Evolutionary conservation across 1,140 invertebrate genomes (phyloP).

Genomic region (Phenacoccus solenopsis): DNA sequence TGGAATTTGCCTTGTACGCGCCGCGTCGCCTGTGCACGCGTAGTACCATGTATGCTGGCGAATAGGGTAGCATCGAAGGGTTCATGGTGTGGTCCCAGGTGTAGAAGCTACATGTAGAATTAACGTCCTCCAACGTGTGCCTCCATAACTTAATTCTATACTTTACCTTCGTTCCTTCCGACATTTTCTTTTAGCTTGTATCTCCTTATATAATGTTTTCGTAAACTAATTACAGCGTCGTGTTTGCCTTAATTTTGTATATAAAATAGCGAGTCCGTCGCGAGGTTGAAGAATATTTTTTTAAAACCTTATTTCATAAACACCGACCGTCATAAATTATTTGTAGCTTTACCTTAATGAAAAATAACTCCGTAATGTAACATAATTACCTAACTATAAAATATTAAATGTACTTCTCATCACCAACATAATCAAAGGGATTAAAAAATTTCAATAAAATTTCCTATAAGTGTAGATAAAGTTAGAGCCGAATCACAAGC

Average conservation of each 20-base stretch:
- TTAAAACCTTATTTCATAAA: too few species aligned
- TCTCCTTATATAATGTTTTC: background rate
- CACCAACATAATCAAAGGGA: too few species aligned
- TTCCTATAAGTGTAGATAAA: too few species aligned
- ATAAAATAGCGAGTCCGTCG: too few species aligned
- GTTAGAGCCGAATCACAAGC: too few species aligned
- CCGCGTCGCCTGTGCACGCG: background rate
- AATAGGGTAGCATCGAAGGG: background rate
- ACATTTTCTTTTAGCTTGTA: background rate
- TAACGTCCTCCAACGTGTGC: background rate
- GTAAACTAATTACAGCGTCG: background rate
- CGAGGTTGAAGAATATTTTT: too few species aligned
- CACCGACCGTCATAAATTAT: too few species aligned
- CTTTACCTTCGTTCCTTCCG: background rate
- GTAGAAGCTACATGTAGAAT: background rate
- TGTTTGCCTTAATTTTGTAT: background rate
- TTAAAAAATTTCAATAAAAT: too few species aligned
- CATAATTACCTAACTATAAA: too few species aligned
- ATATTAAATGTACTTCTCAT: too few species aligned
- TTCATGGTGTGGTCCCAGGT: background rate
- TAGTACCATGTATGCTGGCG: background rate
- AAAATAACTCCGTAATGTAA: too few species aligned
- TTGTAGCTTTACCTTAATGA: too few species aligned
- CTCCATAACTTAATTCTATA: background rate
- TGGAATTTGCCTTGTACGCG: background rate